A percentile compares a stretch with the other conserved stretches of the same genome.
These are phyloP conservation scores for Porites australiensis DNA, from an alignment of 64 coral and sea anemone species.

Conservation along the genomic window DNA sequence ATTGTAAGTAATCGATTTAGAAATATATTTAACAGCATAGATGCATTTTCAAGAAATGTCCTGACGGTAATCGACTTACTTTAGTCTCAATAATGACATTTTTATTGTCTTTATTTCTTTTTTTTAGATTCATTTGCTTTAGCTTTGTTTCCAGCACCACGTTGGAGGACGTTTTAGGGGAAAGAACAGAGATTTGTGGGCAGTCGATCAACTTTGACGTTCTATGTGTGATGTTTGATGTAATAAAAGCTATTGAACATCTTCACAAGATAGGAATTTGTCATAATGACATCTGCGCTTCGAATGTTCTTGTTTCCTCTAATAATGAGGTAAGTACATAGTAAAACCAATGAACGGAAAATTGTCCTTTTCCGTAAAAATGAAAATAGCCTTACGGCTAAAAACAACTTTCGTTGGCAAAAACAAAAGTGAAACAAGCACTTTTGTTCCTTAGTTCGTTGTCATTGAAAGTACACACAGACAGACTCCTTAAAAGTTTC, in stretches of 20 bases:
- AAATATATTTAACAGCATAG: too few relatives aligned
- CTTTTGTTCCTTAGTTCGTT: too few relatives aligned
- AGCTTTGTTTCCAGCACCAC: conserved; percentile 77
- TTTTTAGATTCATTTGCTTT: conserved; percentile 65
- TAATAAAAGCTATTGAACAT: conserved; percentile 75
- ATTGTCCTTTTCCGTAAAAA: background rate
- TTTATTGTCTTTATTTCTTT: background rate
- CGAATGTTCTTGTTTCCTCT: conserved; percentile 68
- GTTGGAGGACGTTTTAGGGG: conserved; percentile 50
- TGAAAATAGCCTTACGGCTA: background rate
- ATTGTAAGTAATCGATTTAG: background rate
- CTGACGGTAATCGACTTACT: too few relatives aligned
- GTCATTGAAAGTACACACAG: too few relatives aligned
- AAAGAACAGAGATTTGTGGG: background rate
- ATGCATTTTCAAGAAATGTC: too few relatives aligned
- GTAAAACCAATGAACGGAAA: too few relatives aligned
- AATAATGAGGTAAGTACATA: conserved; percentile 50
- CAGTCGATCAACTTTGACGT: conserved; percentile 11
- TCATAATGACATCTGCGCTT: conserved; percentile 69
- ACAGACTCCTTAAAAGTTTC: too few relatives aligned
- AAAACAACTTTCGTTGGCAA: too few relatives aligned
- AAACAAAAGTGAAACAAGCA: too few relatives aligned
- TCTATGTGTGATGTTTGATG: conserved; percentile 49
- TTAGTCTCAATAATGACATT: too few relatives aligned
- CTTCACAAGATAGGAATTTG: conserved; percentile 69